phyloP scores from a whole-genome alignment of 2,113 vertebrate species.

The Pomatostomus ruficeps region DNA sequence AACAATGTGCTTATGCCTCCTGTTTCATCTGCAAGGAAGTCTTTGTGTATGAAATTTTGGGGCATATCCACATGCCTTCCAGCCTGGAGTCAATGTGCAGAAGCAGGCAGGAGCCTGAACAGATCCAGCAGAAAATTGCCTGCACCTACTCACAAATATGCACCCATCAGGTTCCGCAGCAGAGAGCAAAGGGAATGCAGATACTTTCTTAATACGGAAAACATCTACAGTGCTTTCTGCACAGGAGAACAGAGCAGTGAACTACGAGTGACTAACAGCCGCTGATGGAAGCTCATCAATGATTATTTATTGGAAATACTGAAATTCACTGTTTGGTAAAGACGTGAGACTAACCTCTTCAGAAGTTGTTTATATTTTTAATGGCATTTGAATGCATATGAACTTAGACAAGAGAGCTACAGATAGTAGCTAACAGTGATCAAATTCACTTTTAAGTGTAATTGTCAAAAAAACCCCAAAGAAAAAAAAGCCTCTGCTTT shows the following conservation, averaged over 20 bases:
- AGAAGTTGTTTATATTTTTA: background rate
- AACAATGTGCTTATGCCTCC: background rate
- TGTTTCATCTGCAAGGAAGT: background rate
- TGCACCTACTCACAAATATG: background rate
- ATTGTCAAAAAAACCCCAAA: background rate
- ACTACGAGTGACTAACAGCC: background rate
- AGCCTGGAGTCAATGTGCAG: background rate
- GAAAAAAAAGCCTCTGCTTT: background rate
- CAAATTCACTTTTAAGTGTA: background rate
- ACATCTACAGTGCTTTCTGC: background rate
- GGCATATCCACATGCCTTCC: conserved; percentile 28
- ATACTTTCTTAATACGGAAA: background rate
- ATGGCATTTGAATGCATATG: background rate
- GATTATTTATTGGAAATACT: background rate
- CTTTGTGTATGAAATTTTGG: conserved; percentile 16
- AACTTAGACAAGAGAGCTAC: background rate
- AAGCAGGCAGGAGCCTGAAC: background rate
- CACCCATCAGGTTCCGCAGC: background rate
- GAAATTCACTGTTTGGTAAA: background rate
- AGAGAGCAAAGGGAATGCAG: background rate
- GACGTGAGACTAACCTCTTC: background rate
- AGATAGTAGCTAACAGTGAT: background rate
- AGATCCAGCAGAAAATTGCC: background rate
- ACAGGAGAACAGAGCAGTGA: background rate
- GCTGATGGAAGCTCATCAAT: background rate